Percentiles rank a stretch among this genome's conserved stretches.
Conservation (phyloP, 2,113 vertebrate species). For the Bubo blakistoni region DNA sequence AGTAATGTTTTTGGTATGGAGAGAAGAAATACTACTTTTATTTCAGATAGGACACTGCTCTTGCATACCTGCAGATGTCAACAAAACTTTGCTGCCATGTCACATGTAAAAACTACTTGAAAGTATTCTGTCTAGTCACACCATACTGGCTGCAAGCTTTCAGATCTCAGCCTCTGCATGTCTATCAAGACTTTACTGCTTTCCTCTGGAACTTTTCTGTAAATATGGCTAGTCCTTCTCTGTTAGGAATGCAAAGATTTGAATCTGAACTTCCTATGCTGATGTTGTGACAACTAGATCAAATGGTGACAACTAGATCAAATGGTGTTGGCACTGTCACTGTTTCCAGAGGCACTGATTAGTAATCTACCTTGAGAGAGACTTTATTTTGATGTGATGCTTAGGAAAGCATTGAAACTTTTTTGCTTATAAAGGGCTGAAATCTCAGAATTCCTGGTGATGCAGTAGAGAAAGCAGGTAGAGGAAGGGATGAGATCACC, state of each 20-base stretch:
- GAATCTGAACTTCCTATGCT: background rate
- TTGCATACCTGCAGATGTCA: background rate
- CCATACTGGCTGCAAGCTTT: background rate
- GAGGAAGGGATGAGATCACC: background rate
- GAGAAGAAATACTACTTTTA: fast-evolving
- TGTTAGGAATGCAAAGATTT: background rate
- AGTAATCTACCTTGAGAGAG: background rate
- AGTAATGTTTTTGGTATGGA: background rate
- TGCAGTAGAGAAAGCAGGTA: background rate
- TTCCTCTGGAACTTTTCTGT: background rate
- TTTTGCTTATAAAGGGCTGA: background rate
- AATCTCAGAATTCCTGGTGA: background rate
- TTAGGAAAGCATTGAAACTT: background rate
- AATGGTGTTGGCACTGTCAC: background rate
- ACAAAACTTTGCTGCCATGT: background rate
- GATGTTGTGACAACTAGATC: background rate
- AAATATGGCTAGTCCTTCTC: background rate
- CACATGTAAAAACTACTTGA: background rate
- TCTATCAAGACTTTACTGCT: background rate
- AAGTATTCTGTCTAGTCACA: background rate
- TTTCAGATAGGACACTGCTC: background rate
- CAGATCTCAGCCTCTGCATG: background rate
- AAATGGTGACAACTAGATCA: background rate
- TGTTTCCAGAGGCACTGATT: background rate
- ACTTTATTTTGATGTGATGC: background rate